Base-by-base conservation (phyloP, 2,888 invertebrate species). In the Oeneis ivallda region DNA sequence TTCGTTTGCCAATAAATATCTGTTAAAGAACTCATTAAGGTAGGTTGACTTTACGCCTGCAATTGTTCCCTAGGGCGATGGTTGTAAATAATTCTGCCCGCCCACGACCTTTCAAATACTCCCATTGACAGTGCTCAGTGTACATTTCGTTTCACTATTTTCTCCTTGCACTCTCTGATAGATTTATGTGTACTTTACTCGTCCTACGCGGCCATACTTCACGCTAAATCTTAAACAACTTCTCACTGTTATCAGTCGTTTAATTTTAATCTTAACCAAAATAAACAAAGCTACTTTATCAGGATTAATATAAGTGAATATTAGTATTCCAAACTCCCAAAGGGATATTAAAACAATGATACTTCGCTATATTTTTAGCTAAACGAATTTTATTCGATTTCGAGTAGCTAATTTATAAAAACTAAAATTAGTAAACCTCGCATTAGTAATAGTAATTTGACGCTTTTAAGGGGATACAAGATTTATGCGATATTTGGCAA, bases 171-270 rank as follows among this genome's bases (percentile, higher is more conserved):
- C 81, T 82, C 79, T 75, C 72, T 74, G 81, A 82, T 79, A 81
- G 84, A 87, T 88, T 88, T 87, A 88, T 86, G 79, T 76, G 77
- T 80, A 79, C 79, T 80, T 80, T 75, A 71, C 73, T 72, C 80
- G 69, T 76, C 86, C 86, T 80, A 87, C 86, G 82, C 84, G 65
- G 71, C 74, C 70, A 72, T 69, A 75, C 70, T 77, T 77, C 41
- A 43, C 39, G 62, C 56, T 41, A 60, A 60, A 65, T 64, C 17
- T 60, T 57, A 59, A 64, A 71, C 67, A 52, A 62, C 58, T 67
- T 47, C 34, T 47, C 47, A 43, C n/a, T 57, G 57, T 43, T 37
- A 56, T 19, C 37, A 11, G 37, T 39, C 15, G 34, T 53, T 34
- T 53, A 7, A 53, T 34, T 2, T 52, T 34, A 50, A 4, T 26